A percentile compares a stretch with the other conserved stretches of the same genome.
Evolutionary conservation across 2,888 invertebrate genomes (phyloP).

Genomic region (Trachelus troglodyta): DNA sequence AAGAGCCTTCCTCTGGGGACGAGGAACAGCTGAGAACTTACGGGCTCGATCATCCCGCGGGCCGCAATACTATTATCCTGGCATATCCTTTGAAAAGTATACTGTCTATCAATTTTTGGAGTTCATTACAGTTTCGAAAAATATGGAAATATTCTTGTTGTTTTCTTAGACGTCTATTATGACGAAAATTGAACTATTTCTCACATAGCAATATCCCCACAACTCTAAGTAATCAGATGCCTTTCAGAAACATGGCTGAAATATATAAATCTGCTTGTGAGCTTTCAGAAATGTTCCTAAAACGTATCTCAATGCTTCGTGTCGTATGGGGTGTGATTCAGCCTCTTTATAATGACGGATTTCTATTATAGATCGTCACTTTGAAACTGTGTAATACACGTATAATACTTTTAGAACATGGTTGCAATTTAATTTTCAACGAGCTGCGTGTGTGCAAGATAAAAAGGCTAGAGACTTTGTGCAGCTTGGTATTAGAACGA

Average conservation of each 20-base stretch:
- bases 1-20: constrained; percentile 8
- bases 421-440: background rate
- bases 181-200: background rate
- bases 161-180: background rate
- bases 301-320: no score
- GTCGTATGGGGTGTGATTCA: background rate
- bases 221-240: no score
- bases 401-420: background rate
- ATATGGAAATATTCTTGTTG: background rate
- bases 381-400: background rate
- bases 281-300: no score
- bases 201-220: background rate
- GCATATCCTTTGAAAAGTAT: background rate
- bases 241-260: no score
- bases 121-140: background rate
- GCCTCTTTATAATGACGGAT: background rate
- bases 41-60: constrained; percentile 11
- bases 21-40: constrained; percentile 11
- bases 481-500: background rate
- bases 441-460: background rate
- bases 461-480: background rate
- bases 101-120: background rate
- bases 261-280: no score
- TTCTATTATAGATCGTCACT: background rate
- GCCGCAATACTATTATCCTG: background rate